Evolutionary conservation across 2,888 invertebrate species (phyloP).

Genomic region (Norana najaformis): DNA sequence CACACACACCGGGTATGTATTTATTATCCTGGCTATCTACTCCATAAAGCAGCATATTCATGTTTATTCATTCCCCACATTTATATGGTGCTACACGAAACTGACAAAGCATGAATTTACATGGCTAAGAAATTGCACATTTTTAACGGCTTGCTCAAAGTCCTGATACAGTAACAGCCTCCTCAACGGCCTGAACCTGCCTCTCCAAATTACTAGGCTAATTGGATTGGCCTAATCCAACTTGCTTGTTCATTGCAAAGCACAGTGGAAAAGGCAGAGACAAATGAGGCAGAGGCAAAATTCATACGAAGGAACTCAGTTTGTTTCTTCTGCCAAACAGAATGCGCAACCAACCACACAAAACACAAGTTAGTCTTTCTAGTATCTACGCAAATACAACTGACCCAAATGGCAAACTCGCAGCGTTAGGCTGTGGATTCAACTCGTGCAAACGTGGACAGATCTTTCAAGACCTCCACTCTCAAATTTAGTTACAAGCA

Average conservation of each 20-base stretch:
- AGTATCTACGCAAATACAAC: not conserved
- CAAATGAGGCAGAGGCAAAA: not conserved
- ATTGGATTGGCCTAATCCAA: not conserved
- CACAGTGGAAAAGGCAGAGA: not conserved
- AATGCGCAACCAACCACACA: not conserved
- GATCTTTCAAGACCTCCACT: not conserved
- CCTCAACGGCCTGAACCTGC: too few relatives aligned
- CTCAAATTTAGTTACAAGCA: not conserved
- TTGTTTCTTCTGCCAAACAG: not conserved
- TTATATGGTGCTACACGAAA: not conserved
- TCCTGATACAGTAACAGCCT: not conserved
- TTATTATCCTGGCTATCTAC: not conserved
- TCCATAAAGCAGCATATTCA: not conserved
- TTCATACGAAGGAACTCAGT: not conserved
- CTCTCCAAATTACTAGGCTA: not conserved
- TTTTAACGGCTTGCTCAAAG: not conserved
- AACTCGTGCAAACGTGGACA: not conserved
- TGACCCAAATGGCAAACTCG: not conserved
- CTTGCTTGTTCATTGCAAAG: not conserved
- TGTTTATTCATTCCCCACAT: not conserved
- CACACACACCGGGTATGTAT: not conserved
- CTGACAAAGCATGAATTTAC: not conserved
- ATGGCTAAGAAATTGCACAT: not conserved
- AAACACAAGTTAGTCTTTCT: not conserved
- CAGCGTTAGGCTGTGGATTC: not conserved